A percentile compares a stretch with the other conserved stretches of the same genome.
phyloP scores from a whole-genome alignment of 2,888 invertebrate species.

The Agrochola macilenta region DNA sequence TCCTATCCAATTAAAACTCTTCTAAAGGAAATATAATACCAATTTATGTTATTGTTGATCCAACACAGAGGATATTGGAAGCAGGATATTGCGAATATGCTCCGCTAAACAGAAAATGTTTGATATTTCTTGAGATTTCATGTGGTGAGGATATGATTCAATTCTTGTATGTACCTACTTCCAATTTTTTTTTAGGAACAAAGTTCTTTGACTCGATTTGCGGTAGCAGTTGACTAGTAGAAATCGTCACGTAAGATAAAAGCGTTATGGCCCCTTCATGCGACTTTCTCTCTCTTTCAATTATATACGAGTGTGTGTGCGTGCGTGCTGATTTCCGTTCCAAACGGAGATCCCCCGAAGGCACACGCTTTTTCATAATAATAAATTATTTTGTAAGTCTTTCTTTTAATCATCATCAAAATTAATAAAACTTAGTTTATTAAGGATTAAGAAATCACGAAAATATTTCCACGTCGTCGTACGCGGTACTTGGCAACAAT shows the following conservation, averaged over 20 bases:
- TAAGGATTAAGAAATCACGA: neutral
- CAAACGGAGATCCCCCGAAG: neutral
- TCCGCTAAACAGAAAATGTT: neutral
- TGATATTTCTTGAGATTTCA: neutral
- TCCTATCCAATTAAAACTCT: constrained; percentile 26
- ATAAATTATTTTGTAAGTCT: neutral
- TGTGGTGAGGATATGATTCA: neutral
- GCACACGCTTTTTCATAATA: too few species aligned
- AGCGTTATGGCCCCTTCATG: neutral
- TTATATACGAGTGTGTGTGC: neutral
- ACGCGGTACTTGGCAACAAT: constrained; percentile 11
- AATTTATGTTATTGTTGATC: constrained; percentile 15
- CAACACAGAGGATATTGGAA: constrained; percentile 11
- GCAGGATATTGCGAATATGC: constrained; percentile 15
- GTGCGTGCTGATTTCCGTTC: neutral
- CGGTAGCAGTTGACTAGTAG: neutral
- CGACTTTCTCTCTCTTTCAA: neutral
- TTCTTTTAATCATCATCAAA: neutral
- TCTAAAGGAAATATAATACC: constrained; percentile 17
- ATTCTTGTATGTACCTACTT: neutral
- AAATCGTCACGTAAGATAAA: neutral
- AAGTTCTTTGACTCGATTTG: too few species aligned
- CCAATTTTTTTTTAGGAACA: neutral
- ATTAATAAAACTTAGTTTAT: too few species aligned
- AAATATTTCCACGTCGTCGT: constrained; percentile 1